These are phyloP conservation scores for Caenorhabditis sp. DNA, from an alignment of 2,888 invertebrate species.

Conservation along the genomic window DNA sequence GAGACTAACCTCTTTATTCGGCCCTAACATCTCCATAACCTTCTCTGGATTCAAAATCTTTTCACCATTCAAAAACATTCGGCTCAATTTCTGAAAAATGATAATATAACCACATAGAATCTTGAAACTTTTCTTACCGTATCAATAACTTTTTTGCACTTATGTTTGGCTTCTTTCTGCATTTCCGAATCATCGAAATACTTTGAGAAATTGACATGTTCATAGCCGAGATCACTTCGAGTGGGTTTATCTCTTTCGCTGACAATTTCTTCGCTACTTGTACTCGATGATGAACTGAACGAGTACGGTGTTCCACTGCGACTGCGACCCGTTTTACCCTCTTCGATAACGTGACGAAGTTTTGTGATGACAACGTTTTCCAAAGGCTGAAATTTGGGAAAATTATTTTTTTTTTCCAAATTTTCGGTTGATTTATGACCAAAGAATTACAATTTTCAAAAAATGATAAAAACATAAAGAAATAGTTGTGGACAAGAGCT, in stretches of 20 bases:
- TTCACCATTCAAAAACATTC: conserved; percentile 2
- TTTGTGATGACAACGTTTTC: conserved; percentile 14
- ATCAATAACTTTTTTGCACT: background rate
- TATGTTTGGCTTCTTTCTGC: conserved; percentile 6
- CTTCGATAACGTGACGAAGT: background rate
- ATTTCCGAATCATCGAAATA: conserved; percentile 1
- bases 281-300: background rate
- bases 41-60: conserved; percentile 8
- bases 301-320: conserved; percentile 7
- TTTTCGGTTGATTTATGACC: background rate
- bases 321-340: background rate
- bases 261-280: background rate
- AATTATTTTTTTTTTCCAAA: background rate
- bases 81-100: background rate
- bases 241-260: background rate
- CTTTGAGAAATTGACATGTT: conserved; percentile 11
- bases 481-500: no score
- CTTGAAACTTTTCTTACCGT: background rate
- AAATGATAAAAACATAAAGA: no score
- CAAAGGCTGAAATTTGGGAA: background rate
- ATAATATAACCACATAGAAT: background rate
- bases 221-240: conserved; percentile 29
- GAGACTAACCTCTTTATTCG: background rate
- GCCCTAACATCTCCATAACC: conserved; percentile 5
- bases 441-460: no score